Conservation (phyloP, 35 echinoderm and acorn worm species). For the Lytechinus variegatus region DNA sequence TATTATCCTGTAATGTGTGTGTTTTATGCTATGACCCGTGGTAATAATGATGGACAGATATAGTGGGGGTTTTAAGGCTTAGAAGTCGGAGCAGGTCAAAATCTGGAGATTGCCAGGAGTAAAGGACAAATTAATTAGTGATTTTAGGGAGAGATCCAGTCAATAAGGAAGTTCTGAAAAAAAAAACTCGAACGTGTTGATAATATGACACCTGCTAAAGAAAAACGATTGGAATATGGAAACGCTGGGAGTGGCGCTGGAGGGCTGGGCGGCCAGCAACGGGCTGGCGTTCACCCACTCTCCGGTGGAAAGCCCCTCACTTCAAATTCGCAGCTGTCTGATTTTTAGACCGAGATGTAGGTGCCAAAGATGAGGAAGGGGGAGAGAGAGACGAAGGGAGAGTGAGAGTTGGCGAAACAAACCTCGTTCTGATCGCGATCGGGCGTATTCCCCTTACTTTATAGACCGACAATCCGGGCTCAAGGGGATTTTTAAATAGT, state of each 20-base stretch:
- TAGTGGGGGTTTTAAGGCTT: background rate
- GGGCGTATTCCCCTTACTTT: background rate
- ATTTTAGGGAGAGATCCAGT: constrained; percentile 11
- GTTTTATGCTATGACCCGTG: background rate
- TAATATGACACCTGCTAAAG: constrained; percentile 51
- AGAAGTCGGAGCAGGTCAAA: constrained; percentile 9
- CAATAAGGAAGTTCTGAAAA: background rate
- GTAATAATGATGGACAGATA: background rate
- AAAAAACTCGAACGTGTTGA: constrained; percentile 16
- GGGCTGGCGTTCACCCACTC: background rate
- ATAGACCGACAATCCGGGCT: background rate
- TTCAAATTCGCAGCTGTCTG: constrained; percentile 16
- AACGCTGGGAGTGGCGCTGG: constrained; percentile 28
- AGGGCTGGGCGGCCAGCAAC: constrained; percentile 35
- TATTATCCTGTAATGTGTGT: background rate
- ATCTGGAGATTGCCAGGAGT: background rate
- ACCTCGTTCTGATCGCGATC: background rate
- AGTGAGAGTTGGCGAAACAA: background rate
- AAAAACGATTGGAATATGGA: constrained; percentile 22
- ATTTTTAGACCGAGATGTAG: background rate
- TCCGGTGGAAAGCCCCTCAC: constrained; percentile 20
- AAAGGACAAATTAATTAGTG: constrained; percentile 5
- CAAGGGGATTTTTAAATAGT: constrained; percentile 11
- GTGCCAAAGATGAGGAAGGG: background rate
- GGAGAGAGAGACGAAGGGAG: background rate